Percentiles rank a stretch among this genome's conserved stretches.
Evolutionary conservation across 2,797 vertebrate genomes (phyloP).

Genomic region (Podarcis lilfordi): DNA sequence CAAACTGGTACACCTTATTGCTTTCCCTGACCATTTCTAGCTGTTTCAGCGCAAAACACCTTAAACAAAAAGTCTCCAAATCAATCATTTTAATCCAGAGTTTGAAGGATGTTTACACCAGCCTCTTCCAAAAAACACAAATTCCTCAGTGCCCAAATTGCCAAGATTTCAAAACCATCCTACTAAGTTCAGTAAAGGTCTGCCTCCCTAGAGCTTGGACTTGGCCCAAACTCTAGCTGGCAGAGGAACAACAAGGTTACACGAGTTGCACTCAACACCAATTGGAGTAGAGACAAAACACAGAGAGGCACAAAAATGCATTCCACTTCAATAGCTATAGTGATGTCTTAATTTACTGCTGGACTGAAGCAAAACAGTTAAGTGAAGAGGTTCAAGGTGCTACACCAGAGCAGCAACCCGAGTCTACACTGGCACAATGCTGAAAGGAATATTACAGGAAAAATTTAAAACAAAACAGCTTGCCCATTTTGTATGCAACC

Average conservation of each 20-base stretch:
- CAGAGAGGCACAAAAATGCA: not conserved
- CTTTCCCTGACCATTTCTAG: not conserved
- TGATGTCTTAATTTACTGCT: not conserved
- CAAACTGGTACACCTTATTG: constrained; percentile 25
- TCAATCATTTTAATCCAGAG: not conserved
- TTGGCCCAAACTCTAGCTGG: not conserved
- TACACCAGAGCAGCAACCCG: constrained; percentile 5
- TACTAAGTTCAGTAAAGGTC: not conserved
- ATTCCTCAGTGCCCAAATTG: not conserved
- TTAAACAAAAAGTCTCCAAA: not conserved
- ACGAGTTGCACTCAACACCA: constrained; percentile 25
- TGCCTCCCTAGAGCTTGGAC: not conserved
- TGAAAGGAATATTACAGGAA: not conserved
- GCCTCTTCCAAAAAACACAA: not conserved
- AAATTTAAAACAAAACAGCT: not conserved
- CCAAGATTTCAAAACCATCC: constrained; percentile 2
- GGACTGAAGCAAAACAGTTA: not conserved
- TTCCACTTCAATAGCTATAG: not conserved
- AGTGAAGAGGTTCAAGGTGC: not conserved
- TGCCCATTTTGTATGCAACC: not conserved
- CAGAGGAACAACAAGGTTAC: constrained; percentile 25
- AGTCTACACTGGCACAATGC: constrained; percentile 3
- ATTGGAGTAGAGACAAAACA: not conserved
- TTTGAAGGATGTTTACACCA: not conserved
- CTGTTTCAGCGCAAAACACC: not conserved